Base-by-base conservation (phyloP, 1,140 invertebrate species). In the Leptopilina boulardi region DNA sequence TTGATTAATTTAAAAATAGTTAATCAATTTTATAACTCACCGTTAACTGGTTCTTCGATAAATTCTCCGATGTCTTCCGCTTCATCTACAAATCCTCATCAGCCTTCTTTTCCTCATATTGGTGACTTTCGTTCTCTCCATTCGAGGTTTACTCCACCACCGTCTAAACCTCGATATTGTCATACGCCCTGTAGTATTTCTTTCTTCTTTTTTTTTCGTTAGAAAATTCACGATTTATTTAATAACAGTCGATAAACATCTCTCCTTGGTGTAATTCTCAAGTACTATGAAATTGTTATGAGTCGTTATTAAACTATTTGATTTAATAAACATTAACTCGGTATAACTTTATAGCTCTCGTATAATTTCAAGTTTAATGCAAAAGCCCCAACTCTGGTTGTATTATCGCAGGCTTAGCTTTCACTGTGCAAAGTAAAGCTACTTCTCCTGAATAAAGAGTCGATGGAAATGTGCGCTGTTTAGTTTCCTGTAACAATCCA, bases 71-170 rank as follows among this genome's bases (percentile, higher is more conserved):
- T 66, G 59, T 66, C 23, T 66, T 66, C 59, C 23, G 23, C 59
- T 66, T 66, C 59, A 66, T 23, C 59, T 34, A 15, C 59, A 23
- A 66, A 30, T 66, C 13, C 59, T 66, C 21, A n/a, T 34, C 26
- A 66, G 26, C n/a, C 59, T 66, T 66, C 59, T 34, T 30, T 30
- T 66, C 23, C 59, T 66, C 59, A 66, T 66, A 23, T 66, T 66
- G 59, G 59, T 66, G 59, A 66, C 59, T 66, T 30, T 15, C 59
- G 59, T 23, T 66, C 59, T 66, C 23, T 30, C 59, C 59, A 66
- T 11, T 66, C 59, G 26, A 30, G n/a, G 59, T 66, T 66, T 23
- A 6, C 59, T 34, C 26, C 26, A 30, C 59, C 59, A 66, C 59
- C 13, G 23, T 34, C 23, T 23, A 30, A 26, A 10, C 59, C 59